Conservation (phyloP, 1,140 invertebrate genomes). For the Cepaea nemoralis region DNA sequence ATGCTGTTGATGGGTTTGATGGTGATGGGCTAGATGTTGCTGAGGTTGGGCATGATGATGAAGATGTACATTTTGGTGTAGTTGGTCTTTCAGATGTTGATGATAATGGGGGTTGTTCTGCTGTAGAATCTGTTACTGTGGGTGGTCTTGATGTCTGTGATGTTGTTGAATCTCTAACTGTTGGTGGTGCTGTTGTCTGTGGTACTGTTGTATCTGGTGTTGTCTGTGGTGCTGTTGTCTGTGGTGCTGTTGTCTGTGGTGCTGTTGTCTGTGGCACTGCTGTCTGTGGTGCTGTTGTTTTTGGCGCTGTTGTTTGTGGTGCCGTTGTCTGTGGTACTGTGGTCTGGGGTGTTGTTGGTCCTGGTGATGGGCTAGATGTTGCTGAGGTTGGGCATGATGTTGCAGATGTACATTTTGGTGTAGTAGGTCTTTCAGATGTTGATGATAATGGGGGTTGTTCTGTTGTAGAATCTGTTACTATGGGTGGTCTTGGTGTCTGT, state of each 20-base stretch:
- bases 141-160: slow-evolving; percentile 24
- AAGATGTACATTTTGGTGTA: slow-evolving; percentile 26
- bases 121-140: slow-evolving; percentile 26
- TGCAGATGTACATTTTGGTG: slow-evolving; percentile 31
- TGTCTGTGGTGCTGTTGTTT: slow-evolving; percentile 38
- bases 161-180: slow-evolving; percentile 32
- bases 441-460: slow-evolving; percentile 27
- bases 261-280: slow-evolving; percentile 28
- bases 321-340: not conserved
- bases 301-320: slow-evolving; percentile 22
- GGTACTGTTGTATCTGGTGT: not conserved
- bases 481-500: not conserved
- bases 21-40: slow-evolving; percentile 21
- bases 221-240: slow-evolving; percentile 34
- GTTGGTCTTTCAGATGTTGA: slow-evolving; percentile 18
- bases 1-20: slow-evolving; percentile 15
- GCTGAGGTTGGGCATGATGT: slow-evolving; percentile 28
- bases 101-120: slow-evolving; percentile 23
- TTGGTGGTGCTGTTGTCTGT: not conserved
- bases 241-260: slow-evolving; percentile 40
- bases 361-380: slow-evolving; percentile 28
- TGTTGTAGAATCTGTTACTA: slow-evolving; percentile 30
- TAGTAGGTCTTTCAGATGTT: slow-evolving; percentile 33
- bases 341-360: not conserved
- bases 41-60: slow-evolving; percentile 26